Base-by-base conservation (phyloP, 1,140 invertebrate species). In the Bradysia coprophila region DNA sequence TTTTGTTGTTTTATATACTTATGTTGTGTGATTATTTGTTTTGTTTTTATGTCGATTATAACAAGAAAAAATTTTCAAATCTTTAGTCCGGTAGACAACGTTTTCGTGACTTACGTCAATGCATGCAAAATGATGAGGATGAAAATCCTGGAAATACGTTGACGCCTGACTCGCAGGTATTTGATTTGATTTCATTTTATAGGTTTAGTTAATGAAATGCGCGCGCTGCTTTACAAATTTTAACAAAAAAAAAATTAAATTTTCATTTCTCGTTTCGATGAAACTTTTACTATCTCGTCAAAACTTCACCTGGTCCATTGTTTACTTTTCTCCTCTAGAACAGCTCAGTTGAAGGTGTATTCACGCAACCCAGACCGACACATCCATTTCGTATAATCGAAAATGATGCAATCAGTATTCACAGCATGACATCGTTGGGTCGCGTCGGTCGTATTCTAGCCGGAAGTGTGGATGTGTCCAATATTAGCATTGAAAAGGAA, bases 121-220 rank as follows among this genome's bases (percentile, higher is more conserved):
- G 75, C 49, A 82, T 88, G 72, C 78, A 87, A 65, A 83, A 77
- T 9, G 80, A 85, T 58, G 79, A 88, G 54, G 80, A 87, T 53
- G 71, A 71, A 48, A 65, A 62, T 55, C 59, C 60, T 48, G 65
- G 71, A 46, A 72, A 76, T 49, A 71, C 68, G 49, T 78, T 78
- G 21, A 78, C 79, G 38, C 76, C 81, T 9, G 81, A 85, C 54
- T 84, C 81, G 61, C 78, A 83, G 56, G 75, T 81, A 18, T 81
- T 78, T 15, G 78, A 79, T 16, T 59, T 64, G 22, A 64, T 58
- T 49, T 57, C 1, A 61, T 59, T 65, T 32, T 41, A 40, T 45
- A n/a, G n/a, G n/a, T n/a, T n/a, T n/a, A n/a, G n/a, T n/a, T n/a
- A n/a, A n/a, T n/a, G n/a, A n/a, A n/a, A n/a, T n/a, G n/a, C n/a